phyloP scores from a whole-genome alignment of 2,113 vertebrate genomes.

The Gobiocypris rarus region DNA sequence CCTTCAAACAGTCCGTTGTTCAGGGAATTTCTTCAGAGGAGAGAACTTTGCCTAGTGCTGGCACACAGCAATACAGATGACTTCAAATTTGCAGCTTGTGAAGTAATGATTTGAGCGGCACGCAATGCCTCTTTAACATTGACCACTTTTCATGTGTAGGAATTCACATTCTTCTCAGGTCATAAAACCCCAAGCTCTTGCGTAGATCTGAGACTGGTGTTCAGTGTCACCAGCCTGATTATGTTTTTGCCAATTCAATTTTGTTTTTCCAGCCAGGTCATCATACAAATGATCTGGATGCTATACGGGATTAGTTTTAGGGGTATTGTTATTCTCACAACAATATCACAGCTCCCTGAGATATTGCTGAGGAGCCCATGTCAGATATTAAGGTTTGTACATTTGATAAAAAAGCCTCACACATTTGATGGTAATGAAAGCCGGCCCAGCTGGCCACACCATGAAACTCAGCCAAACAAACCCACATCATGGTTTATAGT shows the following conservation, averaged over 20 bases:
- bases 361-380: not conserved
- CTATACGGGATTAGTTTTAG: not conserved
- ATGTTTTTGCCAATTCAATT: not conserved
- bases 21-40: not conserved
- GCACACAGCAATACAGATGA: not conserved
- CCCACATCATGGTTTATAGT: not conserved
- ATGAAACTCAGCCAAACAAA: not conserved
- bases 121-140: not conserved
- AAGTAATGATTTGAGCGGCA: not conserved
- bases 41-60: not conserved
- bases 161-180: conserved; percentile 2
- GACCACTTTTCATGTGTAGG: not conserved
- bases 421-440: not conserved
- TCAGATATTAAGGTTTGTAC: not conserved
- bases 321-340: not conserved
- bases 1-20: conserved; percentile 36
- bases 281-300: not conserved
- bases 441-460: not conserved
- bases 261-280: not conserved
- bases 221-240: not conserved
- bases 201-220: not conserved
- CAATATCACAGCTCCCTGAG: not conserved
- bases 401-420: conserved; percentile 5
- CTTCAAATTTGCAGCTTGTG: conserved; percentile 4
- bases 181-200: not conserved